Evolutionary conservation across 2,113 vertebrate genomes (phyloP).

Genomic region (Glaucidium brasilianum): DNA sequence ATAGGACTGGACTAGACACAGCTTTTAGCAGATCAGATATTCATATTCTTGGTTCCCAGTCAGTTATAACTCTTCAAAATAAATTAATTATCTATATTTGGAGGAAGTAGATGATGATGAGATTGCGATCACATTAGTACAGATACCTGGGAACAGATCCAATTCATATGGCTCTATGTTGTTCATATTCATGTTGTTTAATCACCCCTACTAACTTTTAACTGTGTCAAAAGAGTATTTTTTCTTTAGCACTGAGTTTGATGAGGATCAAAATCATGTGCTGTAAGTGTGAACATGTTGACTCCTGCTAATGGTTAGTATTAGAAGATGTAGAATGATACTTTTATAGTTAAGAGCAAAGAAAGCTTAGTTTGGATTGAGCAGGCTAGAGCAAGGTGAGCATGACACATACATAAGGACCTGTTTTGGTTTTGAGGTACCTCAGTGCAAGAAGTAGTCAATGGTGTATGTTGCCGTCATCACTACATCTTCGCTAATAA

Average conservation of each 20-base stretch:
- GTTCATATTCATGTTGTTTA: background rate
- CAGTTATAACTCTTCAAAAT: background rate
- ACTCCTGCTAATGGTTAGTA: background rate
- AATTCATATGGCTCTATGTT: background rate
- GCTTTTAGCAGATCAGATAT: background rate
- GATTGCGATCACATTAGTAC: background rate
- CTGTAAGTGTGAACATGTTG: background rate
- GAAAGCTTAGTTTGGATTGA: background rate
- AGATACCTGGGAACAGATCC: background rate
- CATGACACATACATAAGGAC: background rate
- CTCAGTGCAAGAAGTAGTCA: background rate
- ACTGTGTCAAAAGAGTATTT: background rate
- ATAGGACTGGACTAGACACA: background rate
- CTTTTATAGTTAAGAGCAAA: background rate
- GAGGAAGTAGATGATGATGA: background rate
- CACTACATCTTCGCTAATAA: background rate
- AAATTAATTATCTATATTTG: background rate
- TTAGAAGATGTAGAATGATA: background rate
- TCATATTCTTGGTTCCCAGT: background rate
- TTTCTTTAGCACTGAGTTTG: background rate
- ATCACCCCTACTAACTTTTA: background rate
- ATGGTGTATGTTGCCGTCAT: background rate
- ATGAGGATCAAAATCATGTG: background rate
- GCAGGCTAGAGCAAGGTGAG: background rate
- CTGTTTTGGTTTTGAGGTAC: background rate